Conservation (phyloP, 2,888 invertebrate genomes). For the Oscheius myriophilus region DNA sequence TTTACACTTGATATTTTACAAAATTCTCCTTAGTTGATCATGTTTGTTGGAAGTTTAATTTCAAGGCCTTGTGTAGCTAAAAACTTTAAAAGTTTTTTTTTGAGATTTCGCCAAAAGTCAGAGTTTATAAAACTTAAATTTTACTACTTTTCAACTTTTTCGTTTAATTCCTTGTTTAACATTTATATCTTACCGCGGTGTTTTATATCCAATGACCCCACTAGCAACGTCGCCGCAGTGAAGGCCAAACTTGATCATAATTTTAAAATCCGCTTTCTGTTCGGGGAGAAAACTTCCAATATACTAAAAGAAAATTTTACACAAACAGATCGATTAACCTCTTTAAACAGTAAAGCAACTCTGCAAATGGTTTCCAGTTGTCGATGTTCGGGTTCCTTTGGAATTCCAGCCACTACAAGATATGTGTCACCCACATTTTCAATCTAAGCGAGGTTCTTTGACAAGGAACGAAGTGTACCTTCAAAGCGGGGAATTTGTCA, state of each 20-base stretch:
- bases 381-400: conserved; percentile 33
- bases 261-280: conserved; percentile 37
- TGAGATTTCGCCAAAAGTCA: too few species aligned
- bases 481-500: too few species aligned
- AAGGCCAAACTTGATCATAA: conserved; percentile 48
- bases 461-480: too few species aligned
- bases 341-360: conserved; percentile 42
- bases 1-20: too few species aligned
- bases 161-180: too few species aligned
- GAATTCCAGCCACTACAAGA: conserved; percentile 53
- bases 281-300: conserved; percentile 37
- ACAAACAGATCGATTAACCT: conserved; percentile 28
- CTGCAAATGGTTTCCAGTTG: conserved; percentile 47
- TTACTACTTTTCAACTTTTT: background rate
- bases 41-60: too few species aligned
- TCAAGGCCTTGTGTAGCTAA: too few species aligned
- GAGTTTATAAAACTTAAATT: too few species aligned
- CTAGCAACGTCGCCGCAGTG: conserved; percentile 49
- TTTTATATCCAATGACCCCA: conserved; percentile 48
- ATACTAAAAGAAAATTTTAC: conserved; percentile 29
- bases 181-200: conserved; percentile 37
- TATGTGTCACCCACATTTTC: conserved; percentile 56
- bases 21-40: too few species aligned
- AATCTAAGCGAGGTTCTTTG: conserved; percentile 22
- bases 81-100: too few species aligned